These are phyloP conservation scores for Panthera leo DNA, from an alignment of 2,113 vertebrate species.

Conservation along the genomic window DNA sequence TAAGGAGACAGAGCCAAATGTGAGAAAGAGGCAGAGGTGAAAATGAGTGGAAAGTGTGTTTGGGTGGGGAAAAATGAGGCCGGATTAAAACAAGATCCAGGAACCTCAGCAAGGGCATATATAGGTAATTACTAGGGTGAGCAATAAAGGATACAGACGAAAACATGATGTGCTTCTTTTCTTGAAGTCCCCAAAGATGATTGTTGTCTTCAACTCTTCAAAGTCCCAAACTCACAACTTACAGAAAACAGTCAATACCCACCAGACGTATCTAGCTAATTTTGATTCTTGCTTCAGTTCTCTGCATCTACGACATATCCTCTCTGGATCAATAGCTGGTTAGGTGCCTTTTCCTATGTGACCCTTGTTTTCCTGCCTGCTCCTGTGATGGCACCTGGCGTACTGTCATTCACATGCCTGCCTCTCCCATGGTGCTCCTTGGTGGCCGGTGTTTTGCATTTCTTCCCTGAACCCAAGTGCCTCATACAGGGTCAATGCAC, in stretches of 20 bases:
- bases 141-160: neutral
- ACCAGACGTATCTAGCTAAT: neutral
- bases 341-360: accelerated
- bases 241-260: neutral
- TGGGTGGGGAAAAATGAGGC: neutral
- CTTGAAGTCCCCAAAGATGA: neutral
- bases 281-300: neutral
- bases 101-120: neutral
- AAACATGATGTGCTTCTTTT: neutral
- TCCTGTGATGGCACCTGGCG: neutral
- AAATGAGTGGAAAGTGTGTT: neutral
- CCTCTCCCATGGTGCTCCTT: neutral
- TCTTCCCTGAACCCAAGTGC: neutral
- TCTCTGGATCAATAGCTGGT: neutral
- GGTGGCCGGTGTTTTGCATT: accelerated
- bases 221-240: neutral
- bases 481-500: accelerated
- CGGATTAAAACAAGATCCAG: neutral
- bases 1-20: neutral
- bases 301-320: neutral
- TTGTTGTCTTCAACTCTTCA: neutral
- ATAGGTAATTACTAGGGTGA: neutral
- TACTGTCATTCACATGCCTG: neutral
- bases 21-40: neutral
- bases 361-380: neutral